Evolutionary conservation across 2,888 invertebrate genomes (phyloP), one percentile per base, ranked within the genome.

Genomic region (Dolichopus griseipennis): DNA sequence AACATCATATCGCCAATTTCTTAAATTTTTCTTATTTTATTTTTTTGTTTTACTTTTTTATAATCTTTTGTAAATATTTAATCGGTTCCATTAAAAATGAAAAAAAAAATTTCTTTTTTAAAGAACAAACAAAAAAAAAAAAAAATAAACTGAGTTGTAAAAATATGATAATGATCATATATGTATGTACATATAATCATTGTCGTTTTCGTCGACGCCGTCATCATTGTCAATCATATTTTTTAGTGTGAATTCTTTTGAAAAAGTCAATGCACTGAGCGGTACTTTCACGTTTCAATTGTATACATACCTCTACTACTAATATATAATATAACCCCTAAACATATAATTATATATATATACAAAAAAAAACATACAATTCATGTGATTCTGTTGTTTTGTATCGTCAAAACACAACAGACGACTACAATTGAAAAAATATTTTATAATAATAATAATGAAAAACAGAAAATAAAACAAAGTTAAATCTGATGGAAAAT

Each of bases 221-320:
- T 12, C 15, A 52, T 6, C 27, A 18, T 18, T 2, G 15, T 52
- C 52, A n/a, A 12, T n/a, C 9, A 12, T 18, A 52, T 18, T 10
- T 9, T 7, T 52, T 52, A 15, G 52, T 52, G 52, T 15, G 52
- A 52, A 52, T 52, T 52, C 68, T 37, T n/a, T 61, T 43, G 64
- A 66, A 68, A n/a, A 68, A 68, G 68, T 68, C 68, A 68, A 61
- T 68, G 68, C 68, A 68, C 68, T 68, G 68, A 66, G 68, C 68
- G 68, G 68, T 68, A 68, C 66, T 68, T 68, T 68, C 66, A 15
- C 52, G 15, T 52, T 52, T 37, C 52, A 18, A 52, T 52, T 15
- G 9, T 37, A 34, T 34, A 37, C 12, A 10, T 43, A 43, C 43
- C 43, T 52, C 52, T 12, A 9, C 43, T 43, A 43, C 43, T n/a